Evolutionary conservation across 1,140 invertebrate species (phyloP).

Genomic region (Aphelinus atriplicis): DNA sequence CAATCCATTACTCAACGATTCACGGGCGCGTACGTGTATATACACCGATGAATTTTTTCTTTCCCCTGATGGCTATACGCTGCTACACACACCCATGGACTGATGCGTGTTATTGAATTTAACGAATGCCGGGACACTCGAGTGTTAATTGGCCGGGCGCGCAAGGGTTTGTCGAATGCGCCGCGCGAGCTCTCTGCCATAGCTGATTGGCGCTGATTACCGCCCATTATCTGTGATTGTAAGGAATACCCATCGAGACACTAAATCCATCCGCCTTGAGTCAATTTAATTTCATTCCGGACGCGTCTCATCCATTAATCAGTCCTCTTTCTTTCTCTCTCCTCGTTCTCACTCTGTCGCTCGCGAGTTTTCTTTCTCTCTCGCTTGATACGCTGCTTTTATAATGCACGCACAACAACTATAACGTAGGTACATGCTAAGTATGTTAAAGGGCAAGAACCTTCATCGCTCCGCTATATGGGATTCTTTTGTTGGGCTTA

Average conservation of each 20-base stretch:
- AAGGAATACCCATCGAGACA: constrained; percentile 16
- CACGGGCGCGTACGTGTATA: too few relatives aligned
- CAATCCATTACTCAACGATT: too few relatives aligned
- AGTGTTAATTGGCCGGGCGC: background rate
- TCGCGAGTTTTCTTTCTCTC: background rate
- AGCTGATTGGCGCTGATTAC: constrained; percentile 15
- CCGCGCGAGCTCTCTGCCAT: background rate
- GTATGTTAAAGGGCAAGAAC: constrained; percentile 23
- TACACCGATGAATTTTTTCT: too few relatives aligned
- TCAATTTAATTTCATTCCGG: constrained; percentile 28
- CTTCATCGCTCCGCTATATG: background rate
- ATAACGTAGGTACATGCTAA: background rate
- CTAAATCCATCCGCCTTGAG: constrained; percentile 34
- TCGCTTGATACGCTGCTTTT: background rate
- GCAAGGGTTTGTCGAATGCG: constrained; percentile 18
- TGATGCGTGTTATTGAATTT: too few relatives aligned
- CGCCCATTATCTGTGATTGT: constrained; percentile 22
- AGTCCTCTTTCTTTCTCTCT: background rate
- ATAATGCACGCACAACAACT: too few relatives aligned
- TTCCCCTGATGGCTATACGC: too few relatives aligned
- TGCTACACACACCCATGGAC: too few relatives aligned
- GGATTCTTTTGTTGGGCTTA: too few relatives aligned
- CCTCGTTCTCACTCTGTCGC: background rate
- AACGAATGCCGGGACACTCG: too few relatives aligned
- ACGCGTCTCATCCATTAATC: constrained; percentile 19